Evolutionary conservation across 2,888 invertebrate species (phyloP), one percentile per base, ranked within the genome.

Genomic region (Conistra vaccinii): DNA sequence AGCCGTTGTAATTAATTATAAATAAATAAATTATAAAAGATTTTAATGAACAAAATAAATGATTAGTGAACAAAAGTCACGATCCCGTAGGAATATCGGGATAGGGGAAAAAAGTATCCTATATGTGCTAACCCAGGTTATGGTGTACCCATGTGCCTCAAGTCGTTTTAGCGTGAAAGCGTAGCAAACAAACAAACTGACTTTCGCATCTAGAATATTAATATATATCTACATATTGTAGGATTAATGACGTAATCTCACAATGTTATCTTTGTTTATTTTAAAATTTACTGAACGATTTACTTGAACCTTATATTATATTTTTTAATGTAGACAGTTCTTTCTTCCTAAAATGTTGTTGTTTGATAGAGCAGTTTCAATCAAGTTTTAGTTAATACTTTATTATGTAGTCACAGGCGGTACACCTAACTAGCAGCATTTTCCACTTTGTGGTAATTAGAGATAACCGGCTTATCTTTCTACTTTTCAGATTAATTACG

Each of bases 391-490:
- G n/a, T 53, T 29, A 39, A 39, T 53, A 14, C 42, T n/a, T 60
- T n/a, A 51, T 14, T 78, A n/a, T 26, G n/a, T n/a, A n/a, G n/a
- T 73, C 14, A 53, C 2, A 17, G 4, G 32, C 20, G 20, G 26
- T 61, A 45, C 57, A 72, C 3, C n/a, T 57, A 62, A 67, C 29
- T 32, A 53, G 29, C n/a, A 62, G 32, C 3, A 53, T 70, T 70
- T 70, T 75, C 23, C 51, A 73, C 51, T 42, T 53, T 42, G 53
- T 67, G n/a, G 12, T 53, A 67, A 58, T 67, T 62, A 67, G 4
- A 69, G 55, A 60, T 48, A 76, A 39, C 32, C 29, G 17, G 45
- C 32, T 69, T 66, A 63, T 67, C 62, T 82, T 48, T 55, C 45
- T 81, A 45, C n/a, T 51, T 69, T 81, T 63, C 45, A 63, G 45